Base-by-base conservation (phyloP, 2,113 vertebrate species). In the Hydrochoerus hydrochaeris region DNA sequence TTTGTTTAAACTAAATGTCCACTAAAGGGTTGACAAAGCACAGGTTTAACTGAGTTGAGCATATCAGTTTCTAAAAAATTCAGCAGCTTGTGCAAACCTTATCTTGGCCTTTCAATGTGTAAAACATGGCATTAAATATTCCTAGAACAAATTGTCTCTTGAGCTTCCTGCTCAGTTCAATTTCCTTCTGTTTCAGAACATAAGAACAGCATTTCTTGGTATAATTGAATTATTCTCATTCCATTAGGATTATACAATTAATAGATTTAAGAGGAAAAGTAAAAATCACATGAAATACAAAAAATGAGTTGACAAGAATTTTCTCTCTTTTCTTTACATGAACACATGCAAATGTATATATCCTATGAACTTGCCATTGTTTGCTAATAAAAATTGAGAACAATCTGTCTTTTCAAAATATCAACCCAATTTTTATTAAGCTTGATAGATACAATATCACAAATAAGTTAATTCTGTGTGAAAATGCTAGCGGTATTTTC, bases 91-190 rank as follows among this genome's bases (percentile, higher is more conserved):
- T 17, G 78, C 19, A 91, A 78, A 67, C 41, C 19, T 95, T 92
- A 94, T 84, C 14, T 19, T 92, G 71, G 95, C 32, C 63, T 95
- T 96, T 96, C n/a, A 32, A 10, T 58, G 4, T 90, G 24, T 88
- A 58, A 96, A 88, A n/a, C 30, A 90, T 92, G 46, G 65, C 41
- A 52, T 94, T 95, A 82, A 30, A 60, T 90, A 85, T 95, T 88
- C n/a, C 24, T 77, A 52, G 22, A 96, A 90, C 54, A 96, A 95
- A 85, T 62, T 80, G 7, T 83, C 32, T 96, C 5, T 52, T 85
- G 20, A 85, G 22, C 32, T 95, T 94, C 95, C 49, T 82, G 75
- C 35, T 94, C 16, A 22, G 28, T 86, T 92, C 17, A 71, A n/a
- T 96, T 46, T 88, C 38, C 28, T 1, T 94, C 54, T 71, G 5